Conservation (phyloP, 2,797 vertebrate species). For the Astyanax mexicanus region DNA sequence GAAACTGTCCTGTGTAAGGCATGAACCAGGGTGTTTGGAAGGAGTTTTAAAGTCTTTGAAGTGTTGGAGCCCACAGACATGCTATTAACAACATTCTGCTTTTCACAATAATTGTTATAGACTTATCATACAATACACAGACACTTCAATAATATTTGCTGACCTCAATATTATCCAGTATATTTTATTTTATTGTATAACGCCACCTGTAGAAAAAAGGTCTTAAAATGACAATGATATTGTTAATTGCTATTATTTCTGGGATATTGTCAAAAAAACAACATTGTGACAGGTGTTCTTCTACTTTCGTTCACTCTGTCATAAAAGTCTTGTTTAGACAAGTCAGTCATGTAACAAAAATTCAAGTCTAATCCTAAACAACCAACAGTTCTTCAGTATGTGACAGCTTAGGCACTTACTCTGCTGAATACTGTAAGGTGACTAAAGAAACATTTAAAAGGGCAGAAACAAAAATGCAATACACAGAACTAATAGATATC, state of each 20-base stretch:
- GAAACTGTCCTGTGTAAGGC: too few species aligned
- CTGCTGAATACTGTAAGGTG: not conserved
- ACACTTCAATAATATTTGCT: too few species aligned
- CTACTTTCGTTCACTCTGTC: not conserved
- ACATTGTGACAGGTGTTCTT: too few species aligned
- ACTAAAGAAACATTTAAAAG: slow-evolving; percentile 1
- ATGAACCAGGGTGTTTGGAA: not conserved
- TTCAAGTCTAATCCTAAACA: not conserved
- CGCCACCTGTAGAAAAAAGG: too few species aligned
- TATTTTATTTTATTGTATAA: too few species aligned
- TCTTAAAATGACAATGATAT: too few species aligned
- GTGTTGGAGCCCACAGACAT: not conserved
- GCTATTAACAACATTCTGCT: too few species aligned
- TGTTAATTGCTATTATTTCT: too few species aligned
- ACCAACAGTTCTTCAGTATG: not conserved
- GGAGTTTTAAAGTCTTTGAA: not conserved
- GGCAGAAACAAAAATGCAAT: not conserved
- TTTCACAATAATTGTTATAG: too few species aligned
- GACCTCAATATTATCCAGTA: too few species aligned
- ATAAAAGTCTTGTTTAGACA: not conserved
- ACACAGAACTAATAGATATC: not conserved
- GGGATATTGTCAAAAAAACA: too few species aligned
- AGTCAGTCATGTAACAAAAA: not conserved
- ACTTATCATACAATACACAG: too few species aligned
- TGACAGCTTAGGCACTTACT: slow-evolving; percentile 1